Conservation (phyloP, 1,140 invertebrate species). For the Bilobella aurantiaca region DNA sequence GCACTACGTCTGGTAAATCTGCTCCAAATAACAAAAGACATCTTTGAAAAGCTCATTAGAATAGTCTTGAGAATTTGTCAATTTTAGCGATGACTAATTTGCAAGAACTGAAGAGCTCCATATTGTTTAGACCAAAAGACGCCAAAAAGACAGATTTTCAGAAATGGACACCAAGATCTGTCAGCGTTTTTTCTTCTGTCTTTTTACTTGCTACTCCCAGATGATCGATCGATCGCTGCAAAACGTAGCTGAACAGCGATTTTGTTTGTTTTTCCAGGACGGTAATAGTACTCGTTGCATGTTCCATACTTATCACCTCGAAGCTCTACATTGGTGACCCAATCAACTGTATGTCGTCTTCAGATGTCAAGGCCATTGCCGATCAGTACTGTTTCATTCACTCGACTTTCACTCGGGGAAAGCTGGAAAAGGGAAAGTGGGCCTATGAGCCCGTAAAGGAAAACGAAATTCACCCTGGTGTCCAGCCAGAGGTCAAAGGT, state of each 20-base stretch:
- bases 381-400: slow-evolving; percentile 63
- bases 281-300: slow-evolving; percentile 52
- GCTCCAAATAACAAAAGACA: background rate
- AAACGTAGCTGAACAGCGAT: background rate
- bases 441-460: slow-evolving; percentile 30
- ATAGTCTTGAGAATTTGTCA: background rate
- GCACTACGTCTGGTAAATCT: slow-evolving; percentile 14
- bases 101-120: background rate
- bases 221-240: too few relatives aligned
- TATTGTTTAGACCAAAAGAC: too few relatives aligned
- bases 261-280: slow-evolving; percentile 38
- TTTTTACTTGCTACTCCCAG: too few relatives aligned
- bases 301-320: slow-evolving; percentile 54
- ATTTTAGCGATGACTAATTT: too few relatives aligned
- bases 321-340: slow-evolving; percentile 63
- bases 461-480: slow-evolving; percentile 36
- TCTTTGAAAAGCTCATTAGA: background rate
- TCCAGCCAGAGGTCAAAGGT: slow-evolving; percentile 32
- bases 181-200: too few relatives aligned
- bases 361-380: slow-evolving; percentile 49
- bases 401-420: slow-evolving; percentile 56
- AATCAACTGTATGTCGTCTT: slow-evolving; percentile 51
- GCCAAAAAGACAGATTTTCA: too few relatives aligned
- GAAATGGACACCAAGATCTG: too few relatives aligned
- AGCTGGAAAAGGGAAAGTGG: slow-evolving; percentile 32